Evolutionary conservation across 30 jellyfish, hydroid and myxozoan species (phyloP).

Genomic region (Aurelia sp.): DNA sequence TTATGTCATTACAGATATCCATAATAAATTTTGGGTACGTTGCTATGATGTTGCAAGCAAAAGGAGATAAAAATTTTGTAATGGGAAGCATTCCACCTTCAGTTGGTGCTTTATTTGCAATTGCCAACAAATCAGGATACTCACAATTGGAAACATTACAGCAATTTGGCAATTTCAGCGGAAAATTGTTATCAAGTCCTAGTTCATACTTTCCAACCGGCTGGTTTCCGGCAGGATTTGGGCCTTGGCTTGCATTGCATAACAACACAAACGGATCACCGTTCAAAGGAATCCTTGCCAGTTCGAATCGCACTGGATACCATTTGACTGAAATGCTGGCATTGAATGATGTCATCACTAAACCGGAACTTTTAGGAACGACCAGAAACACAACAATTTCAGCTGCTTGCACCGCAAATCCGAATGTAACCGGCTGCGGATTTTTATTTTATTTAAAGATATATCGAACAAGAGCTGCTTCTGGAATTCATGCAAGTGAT

Average conservation of each 20-base stretch:
- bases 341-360: constrained; percentile 18
- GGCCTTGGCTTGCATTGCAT: constrained; percentile 41
- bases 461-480: not conserved
- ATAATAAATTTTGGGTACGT: constrained; percentile 60
- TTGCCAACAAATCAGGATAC: constrained; percentile 15
- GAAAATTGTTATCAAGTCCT: not conserved
- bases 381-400: constrained; percentile 32
- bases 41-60: constrained; percentile 43
- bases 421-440: constrained; percentile 60
- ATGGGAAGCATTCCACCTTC: constrained; percentile 35
- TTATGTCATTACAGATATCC: constrained; percentile 40
- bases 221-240: constrained; percentile 69
- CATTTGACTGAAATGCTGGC: constrained; percentile 65
- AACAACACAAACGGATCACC: constrained; percentile 23
- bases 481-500: constrained; percentile 6
- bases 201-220: constrained; percentile 30
- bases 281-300: constrained; percentile 14
- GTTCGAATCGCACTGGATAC: constrained; percentile 1
- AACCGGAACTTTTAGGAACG: constrained; percentile 61
- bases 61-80: constrained; percentile 61
- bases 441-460: constrained; percentile 40
- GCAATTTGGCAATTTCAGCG: constrained; percentile 45
- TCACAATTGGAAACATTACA: not conserved
- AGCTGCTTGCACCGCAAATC: constrained; percentile 51
- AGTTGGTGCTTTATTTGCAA: constrained; percentile 4